Percentiles rank a stretch among this genome's conserved stretches.
These are phyloP conservation scores for Homarus americanus DNA, from an alignment of 1,140 invertebrate genomes.

Conservation along the genomic window DNA sequence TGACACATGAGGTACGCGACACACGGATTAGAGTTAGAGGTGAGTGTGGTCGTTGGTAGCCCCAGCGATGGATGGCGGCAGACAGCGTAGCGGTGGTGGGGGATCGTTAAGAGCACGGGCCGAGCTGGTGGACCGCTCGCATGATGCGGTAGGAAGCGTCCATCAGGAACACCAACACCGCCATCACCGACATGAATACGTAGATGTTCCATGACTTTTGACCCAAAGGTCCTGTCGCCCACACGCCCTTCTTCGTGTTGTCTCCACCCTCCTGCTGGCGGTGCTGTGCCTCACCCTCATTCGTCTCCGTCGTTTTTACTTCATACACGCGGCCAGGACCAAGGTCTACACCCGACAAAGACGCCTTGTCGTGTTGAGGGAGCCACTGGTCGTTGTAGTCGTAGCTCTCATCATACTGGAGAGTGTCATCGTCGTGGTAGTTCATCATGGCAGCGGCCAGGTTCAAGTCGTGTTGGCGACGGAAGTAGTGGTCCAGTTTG, in stretches of 20 bases:
- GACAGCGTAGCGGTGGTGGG: conserved; percentile 27
- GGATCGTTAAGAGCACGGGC: conserved; percentile 21
- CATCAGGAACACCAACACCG: conserved; percentile 60
- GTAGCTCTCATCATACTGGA: too few species aligned
- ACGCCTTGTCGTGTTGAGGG: not conserved
- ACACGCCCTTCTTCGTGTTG: too few species aligned
- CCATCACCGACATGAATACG: conserved; percentile 52
- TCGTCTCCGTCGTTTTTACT: not conserved
- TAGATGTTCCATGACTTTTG: conserved; percentile 39
- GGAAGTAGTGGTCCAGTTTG: conserved; percentile 60
- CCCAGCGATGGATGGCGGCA: conserved; percentile 45
- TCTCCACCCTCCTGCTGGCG: not conserved
- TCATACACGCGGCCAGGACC: not conserved
- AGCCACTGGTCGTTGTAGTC: not conserved
- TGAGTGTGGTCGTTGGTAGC: not conserved
- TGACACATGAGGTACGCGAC: too few species aligned
- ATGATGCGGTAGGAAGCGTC: conserved; percentile 53
- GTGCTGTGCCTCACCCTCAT: not conserved
- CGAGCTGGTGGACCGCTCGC: not conserved
- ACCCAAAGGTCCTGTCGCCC: not conserved
- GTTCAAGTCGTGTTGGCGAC: conserved; percentile 58
- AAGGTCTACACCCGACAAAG: not conserved
- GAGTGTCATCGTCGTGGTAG: conserved; percentile 14
- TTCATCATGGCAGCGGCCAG: conserved; percentile 67
- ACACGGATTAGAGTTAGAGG: too few species aligned